A percentile compares a stretch with the other conserved stretches of the same genome.
Conservation (phyloP, 1,140 invertebrate species). For the Phenacoccus solenopsis region DNA sequence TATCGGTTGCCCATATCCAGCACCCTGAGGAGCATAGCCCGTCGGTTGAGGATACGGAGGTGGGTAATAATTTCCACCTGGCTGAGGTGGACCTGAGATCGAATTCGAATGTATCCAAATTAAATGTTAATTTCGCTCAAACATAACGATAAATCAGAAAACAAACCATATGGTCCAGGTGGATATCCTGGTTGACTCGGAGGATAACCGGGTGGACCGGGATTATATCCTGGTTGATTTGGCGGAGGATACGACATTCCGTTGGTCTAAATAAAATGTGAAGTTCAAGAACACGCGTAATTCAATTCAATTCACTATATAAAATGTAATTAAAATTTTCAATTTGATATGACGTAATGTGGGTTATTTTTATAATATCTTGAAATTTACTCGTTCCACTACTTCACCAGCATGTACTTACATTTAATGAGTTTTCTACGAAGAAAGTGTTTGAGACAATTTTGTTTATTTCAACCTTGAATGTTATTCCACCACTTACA, state of each 20-base stretch:
- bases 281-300: no score
- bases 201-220: not conserved
- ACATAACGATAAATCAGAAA: not conserved
- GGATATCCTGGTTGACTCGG: not conserved
- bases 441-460: no score
- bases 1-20: not conserved
- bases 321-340: no score
- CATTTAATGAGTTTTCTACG: no score
- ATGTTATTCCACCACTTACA: no score
- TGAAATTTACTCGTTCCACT: no score
- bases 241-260: not conserved
- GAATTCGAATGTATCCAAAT: not conserved
- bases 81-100: not conserved
- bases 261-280: no score
- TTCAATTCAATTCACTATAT: no score
- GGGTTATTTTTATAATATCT: no score
- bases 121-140: not conserved
- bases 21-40: not conserved
- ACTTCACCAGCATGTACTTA: no score
- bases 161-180: not conserved
- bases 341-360: no score
- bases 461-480: no score
- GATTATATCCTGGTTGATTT: not conserved
- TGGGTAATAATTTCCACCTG: not conserved
- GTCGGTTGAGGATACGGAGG: conserved; percentile 1